Base-by-base conservation (phyloP, 1,140 invertebrate genomes). In the Dinoponera quadriceps region DNA sequence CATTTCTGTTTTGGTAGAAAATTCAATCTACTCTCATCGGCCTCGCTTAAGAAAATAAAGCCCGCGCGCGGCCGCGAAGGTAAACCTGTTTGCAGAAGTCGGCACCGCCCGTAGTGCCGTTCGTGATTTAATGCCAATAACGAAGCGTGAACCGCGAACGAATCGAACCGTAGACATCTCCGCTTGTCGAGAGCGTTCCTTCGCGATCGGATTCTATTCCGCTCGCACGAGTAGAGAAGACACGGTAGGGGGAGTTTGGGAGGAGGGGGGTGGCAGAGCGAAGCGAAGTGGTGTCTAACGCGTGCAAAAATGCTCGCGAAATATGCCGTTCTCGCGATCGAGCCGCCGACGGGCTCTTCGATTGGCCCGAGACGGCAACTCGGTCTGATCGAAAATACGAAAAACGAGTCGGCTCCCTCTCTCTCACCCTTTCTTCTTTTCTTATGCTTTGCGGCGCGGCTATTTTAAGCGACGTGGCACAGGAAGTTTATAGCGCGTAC, bases 51-150 rank as follows among this genome's bases (percentile, higher is more conserved):
- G 80, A 71, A 78, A 74, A 81, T 59, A 57, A 74, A 85, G 65
- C 81, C 38, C 38, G 29, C 29, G 2, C 48, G 44, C 2, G 18
- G 18, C 59, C 38, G 60, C 38, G 51, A 78, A 84, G 82, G 74
- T 62, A 87, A 88, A 88, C 86, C 86, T 87, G 86, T 88, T 88
- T 88, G 86, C 85, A 88, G 86, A 86, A 88, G 86, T 88, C 83
- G 68, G 62, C 80, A 86, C 85, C 85, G 73, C 82, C 18, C 69
- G 71, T 62, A 87, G 68, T 81, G 86, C 74, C 85, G 86, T 88
- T 84, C 81, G 74, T 88, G 82, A 88, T 88, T 88, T 88, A 87
- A 84, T 84, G 85, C 69, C 85, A 87, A 88, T 87, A 88, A 88
- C 86, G 86, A 88, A 88, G 86, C 86, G 86, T 84, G 86, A 88